These are phyloP conservation scores for Macroteleia sp. DNA, from an alignment of 2,888 invertebrate species.

Conservation along the genomic window DNA sequence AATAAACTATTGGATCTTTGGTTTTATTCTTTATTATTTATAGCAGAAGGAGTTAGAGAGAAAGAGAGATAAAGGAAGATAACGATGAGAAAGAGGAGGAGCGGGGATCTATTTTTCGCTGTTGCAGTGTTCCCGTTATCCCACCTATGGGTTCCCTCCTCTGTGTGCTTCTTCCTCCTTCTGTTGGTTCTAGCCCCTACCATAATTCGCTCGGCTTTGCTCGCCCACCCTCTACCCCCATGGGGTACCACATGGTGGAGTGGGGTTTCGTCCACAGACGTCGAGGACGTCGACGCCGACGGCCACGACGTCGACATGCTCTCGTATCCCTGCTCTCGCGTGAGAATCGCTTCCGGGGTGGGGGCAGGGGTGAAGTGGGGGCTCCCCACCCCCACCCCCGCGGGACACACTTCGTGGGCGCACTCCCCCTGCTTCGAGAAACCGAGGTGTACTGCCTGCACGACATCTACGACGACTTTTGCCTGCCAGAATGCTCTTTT, in stretches of 20 bases:
- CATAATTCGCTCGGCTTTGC: constrained; percentile 60
- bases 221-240: constrained; percentile 73
- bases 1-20: background rate
- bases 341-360: constrained; percentile 67
- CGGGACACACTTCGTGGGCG: constrained; percentile 12
- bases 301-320: constrained; percentile 46
- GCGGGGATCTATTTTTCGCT: constrained; percentile 74
- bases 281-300: constrained; percentile 63
- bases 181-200: constrained; percentile 60
- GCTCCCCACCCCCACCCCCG: constrained; percentile 47
- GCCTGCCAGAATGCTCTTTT: constrained; percentile 17
- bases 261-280: constrained; percentile 72
- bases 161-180: constrained; percentile 65
- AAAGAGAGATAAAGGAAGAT: constrained; percentile 18
- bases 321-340: constrained; percentile 70
- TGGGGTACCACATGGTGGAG: constrained; percentile 74
- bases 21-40: constrained; percentile 26
- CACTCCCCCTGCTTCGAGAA: constrained; percentile 18
- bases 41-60: constrained; percentile 10
- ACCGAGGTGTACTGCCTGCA: no score
- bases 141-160: constrained; percentile 74
- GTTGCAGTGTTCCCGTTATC: constrained; percentile 73
- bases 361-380: constrained; percentile 75
- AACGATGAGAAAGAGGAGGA: background rate
- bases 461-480: constrained; percentile 32